Base-by-base conservation (phyloP, 2,888 invertebrate species). In the Pollenia labialis region DNA sequence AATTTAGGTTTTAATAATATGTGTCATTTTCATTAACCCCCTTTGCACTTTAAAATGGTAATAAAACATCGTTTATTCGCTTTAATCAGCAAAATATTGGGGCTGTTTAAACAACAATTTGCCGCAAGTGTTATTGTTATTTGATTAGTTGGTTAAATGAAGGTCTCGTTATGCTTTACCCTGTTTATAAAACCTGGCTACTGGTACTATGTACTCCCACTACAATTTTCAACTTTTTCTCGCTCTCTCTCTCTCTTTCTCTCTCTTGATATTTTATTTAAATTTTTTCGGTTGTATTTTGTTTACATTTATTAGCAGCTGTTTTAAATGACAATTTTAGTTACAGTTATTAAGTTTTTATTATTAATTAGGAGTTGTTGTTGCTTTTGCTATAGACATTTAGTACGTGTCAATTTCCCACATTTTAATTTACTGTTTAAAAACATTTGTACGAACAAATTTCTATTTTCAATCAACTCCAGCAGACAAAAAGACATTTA, bases 351-450 rank as follows among this genome's bases (percentile, higher is more conserved):
- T 56, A 52, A 50, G 52, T 14, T 18, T 50, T 66, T 56, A 32
- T 40, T 8, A 1, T 42, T 62, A 32, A 32, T n/a, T 42, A 42
- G 10, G n/a, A 16, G n/a, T 71, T 62, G 12, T 11, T 74, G 16
- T 69, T 48, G 32, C 32, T 66, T 18, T 23, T 44, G 44, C 23
- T 66, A 56, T 46, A 12, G 50, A 48, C 69, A 60, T 6, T 56
- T 46, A 50, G 64, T 56, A 48, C 18, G 74, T 68, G 79, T 58
- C 52, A 64, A 68, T 80, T 77, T 76, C 54, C 71, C 85, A 77
- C 72, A 81, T 72, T 77, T 32, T 77, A 81, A 81, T 85, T 76
- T 76, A 76, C 50, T 72, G 60, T 77, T 85, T 77, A 72, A 81
- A 72, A 76, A 81, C 42, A 77, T 72, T 68, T 85, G 46, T 60